Base-by-base conservation (phyloP, 2,888 invertebrate genomes). In the Pomacea canaliculata region DNA sequence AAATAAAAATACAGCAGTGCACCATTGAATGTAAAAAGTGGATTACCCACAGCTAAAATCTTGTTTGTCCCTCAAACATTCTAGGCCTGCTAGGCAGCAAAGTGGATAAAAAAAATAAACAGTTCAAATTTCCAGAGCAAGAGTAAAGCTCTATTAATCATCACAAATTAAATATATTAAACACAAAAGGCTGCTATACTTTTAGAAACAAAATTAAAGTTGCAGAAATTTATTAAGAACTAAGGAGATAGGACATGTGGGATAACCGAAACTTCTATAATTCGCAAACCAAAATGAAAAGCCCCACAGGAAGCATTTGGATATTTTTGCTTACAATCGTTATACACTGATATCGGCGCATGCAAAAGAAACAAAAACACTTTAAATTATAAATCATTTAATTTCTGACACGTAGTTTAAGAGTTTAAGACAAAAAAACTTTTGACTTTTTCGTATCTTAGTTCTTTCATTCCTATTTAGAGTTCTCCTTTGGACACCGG, bases 1-100 rank as follows among this genome's bases (percentile, higher is more conserved):
- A 46, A 12, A 68, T 12, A 19, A 68, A 46, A 68, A 63, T 19
- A 63, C 63, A 63, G 19, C 63, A 63, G 23, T 63, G 63, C 27
- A n/a, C 19, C 63, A 63, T 2, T 10, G 19, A n/a, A 63, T 18
- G 63, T 2, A 56, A 63, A 27, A 23, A 63, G 10, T 12, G n/a
- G 27, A 10, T 69, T 84, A 85, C 84, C 81, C 77, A 79, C 77
- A 71, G 71, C 85, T 86, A 88, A 83, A 88, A 88, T 81, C 87
- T 82, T 77, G 88, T 88, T 83, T 86, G 85, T 78, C 86, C 86
- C 81, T 87, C 87, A 81, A 76, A 80, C 71, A 83, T 80, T 77
- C 81, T 74, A 70, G 78, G 79, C 77, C 80, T 80, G 80, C 63
- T 70, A 59, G 74, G 68, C n/a, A 66, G 56, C 59, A 67, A 71